Base-by-base conservation (phyloP, 1,140 invertebrate species). In the Bombus breviceps region DNA sequence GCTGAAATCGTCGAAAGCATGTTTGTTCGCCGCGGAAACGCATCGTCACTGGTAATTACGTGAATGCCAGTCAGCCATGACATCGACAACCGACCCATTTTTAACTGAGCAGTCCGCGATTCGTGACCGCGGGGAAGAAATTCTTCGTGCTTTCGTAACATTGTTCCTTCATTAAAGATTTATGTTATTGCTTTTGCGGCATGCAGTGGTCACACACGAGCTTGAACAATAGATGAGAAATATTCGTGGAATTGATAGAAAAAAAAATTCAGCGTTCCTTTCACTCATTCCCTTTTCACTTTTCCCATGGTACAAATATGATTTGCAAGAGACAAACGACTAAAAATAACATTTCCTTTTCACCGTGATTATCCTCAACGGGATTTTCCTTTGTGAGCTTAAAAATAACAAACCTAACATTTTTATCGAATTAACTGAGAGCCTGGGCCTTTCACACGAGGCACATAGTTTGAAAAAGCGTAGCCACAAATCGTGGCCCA, bases 11-110 rank as follows among this genome's bases (percentile, higher is more conserved):
- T 41, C 41, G 62, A 85, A 57, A 47, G 68, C 37, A 37, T 32
- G 74, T 90, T 89, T 80, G 89, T 85, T 59, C 81, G 64, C 39
- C 39, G 39, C 89, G 89, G 89, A 90, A 90, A 88, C 76, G 86
- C 75, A 75, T 90, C 76, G 86, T 90, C 88, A 88, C 22, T 68
- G 71, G 66, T 85, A 90, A 90, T 90, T 90, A 90, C 76, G 82
- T 32, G 72, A 68, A 81, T 78, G 72, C 68, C 88, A 82, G 79
- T 90, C 86, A 90, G 76, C 89, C 86, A 57, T 88, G 82, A 90
- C 85, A 87, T 66, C 78, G 78, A 87, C 77, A 37, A 43, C 25
- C 86, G 88, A 90, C 76, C 83, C 53, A 88, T 87, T 89, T 87
- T 85, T 85, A 75, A 79, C 66, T 28, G 25, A 25, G 13, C 43